Base-by-base conservation (phyloP, 1,140 invertebrate species). In the Epicauta chinensis region DNA sequence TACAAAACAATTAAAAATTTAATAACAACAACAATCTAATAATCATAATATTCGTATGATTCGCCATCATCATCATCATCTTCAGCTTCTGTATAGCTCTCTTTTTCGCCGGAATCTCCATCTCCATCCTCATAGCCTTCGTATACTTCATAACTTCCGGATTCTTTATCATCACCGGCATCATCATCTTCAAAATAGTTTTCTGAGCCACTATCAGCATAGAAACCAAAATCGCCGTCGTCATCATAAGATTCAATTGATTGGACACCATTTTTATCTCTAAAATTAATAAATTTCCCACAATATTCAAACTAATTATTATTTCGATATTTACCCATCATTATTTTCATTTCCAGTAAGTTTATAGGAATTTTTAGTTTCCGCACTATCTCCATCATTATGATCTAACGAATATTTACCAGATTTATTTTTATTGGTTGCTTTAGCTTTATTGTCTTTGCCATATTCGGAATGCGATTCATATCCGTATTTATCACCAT, bases 401-500 rank as follows among this genome's bases (percentile, higher is more conserved):
- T 7, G 10, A 34, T 34, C 10, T 11, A 34, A 34, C 32, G 12
- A 34, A 14, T 67, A 51, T 44, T 56, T 57, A 4, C 16, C 44
- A 15, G 32, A 36, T 16, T 45, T 31, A 48, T 32, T 53, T 58
- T 40, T 66, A 55, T 42, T 46, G 58, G 13, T 69, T 23, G 42
- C 58, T 17, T 67, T 58, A 11, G 61, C 66, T 15, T 62, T 62
- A 36, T 75, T 62, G 14, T 75, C 70, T 10, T 75, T 70, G 9
- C 83, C 82, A 61, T 70, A 84, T 30, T 78, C 76, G 14, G 77
- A 76, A 62, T 83, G 76, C 58, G 80, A 77, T 66, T 84, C 80
- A 55, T 81, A 82, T 38, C 80, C 82, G 63, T 83, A 84, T 62
- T 80, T 76, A 66, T 86, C 82, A 2, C 81, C 81, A 13, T 78